Evolutionary conservation across 2,113 vertebrate genomes (phyloP).

Genomic region (Archocentrus centrarchus): DNA sequence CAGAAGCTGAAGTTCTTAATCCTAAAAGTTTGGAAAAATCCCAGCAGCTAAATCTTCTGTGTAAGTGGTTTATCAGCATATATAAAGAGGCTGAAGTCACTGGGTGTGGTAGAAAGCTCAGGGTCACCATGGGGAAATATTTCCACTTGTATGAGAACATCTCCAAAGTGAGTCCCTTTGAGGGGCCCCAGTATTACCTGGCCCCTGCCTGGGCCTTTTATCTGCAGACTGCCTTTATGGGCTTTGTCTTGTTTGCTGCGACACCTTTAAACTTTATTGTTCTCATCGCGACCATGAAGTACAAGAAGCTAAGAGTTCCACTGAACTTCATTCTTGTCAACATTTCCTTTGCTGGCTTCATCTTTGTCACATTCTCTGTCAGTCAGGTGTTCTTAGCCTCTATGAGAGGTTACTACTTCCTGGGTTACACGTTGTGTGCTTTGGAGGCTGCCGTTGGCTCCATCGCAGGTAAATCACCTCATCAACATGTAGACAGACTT

Average conservation of each 20-base stretch:
- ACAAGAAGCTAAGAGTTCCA: conserved; percentile 85
- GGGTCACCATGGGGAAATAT: conserved; percentile 79
- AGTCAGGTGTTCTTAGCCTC: conserved; percentile 82
- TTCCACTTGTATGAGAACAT: conserved; percentile 85
- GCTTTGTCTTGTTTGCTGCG: conserved; percentile 81
- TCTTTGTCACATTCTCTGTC: conserved; percentile 82
- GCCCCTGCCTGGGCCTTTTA: conserved; percentile 85
- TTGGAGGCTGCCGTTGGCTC: conserved; percentile 81
- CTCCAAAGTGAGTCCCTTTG: conserved; percentile 81
- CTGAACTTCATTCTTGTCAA: conserved; percentile 90
- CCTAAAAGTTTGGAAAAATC: conserved; percentile 30
- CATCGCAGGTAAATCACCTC: conserved; percentile 34
- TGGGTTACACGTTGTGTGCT: conserved; percentile 79
- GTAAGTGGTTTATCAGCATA: conserved; percentile 47
- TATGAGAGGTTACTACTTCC: conserved; percentile 82
- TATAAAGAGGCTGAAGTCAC: conserved; percentile 25
- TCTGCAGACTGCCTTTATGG: conserved; percentile 86
- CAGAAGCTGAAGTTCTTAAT: conserved; percentile 37
- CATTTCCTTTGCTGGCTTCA: conserved; percentile 80
- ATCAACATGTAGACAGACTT: not conserved
- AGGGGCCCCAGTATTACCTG: conserved; percentile 87
- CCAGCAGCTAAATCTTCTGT: conserved; percentile 22
- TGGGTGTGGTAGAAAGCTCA: not conserved
- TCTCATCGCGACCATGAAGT: conserved; percentile 82
- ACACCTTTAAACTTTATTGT: conserved; percentile 82